Evolutionary conservation across 2,113 vertebrate species (phyloP).

Genomic region (Alethe diademata): DNA sequence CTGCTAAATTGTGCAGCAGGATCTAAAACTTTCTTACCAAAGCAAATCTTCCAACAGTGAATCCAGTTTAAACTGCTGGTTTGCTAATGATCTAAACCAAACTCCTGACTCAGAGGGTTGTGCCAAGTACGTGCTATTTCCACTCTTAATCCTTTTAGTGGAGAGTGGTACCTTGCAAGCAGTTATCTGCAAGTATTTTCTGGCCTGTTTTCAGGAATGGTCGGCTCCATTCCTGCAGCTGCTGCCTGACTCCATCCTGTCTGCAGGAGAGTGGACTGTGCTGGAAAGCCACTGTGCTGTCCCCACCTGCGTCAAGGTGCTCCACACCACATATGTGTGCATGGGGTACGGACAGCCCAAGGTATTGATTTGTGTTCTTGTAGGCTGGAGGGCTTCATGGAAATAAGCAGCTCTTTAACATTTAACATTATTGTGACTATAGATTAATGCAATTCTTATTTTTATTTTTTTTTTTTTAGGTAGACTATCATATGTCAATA

Average conservation of each 20-base stretch:
- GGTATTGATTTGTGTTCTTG: not conserved
- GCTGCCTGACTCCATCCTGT: not conserved
- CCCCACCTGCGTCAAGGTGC: not conserved
- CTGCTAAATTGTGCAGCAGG: not conserved
- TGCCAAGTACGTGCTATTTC: not conserved
- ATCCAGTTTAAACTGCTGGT: not conserved
- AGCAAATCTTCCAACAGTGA: not conserved
- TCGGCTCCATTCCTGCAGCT: not conserved
- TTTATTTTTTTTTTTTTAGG: not conserved
- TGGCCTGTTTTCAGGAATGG: not conserved
- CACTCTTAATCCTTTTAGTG: not conserved
- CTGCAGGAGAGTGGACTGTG: not conserved
- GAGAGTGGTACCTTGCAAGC: not conserved
- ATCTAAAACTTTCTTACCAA: not conserved
- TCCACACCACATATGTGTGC: rapidly evolving
- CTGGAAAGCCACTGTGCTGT: not conserved
- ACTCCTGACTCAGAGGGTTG: not conserved
- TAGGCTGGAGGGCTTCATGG: not conserved
- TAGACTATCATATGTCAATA: rapidly evolving
- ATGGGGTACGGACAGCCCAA: not conserved
- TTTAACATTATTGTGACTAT: not conserved
- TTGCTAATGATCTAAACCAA: not conserved
- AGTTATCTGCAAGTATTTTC: not conserved
- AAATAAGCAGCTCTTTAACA: not conserved
- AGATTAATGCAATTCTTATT: not conserved